A percentile compares a stretch with the other conserved stretches of the same genome.
Evolutionary conservation across 2,888 invertebrate species (phyloP).

Genomic region (Caprella mutica): DNA sequence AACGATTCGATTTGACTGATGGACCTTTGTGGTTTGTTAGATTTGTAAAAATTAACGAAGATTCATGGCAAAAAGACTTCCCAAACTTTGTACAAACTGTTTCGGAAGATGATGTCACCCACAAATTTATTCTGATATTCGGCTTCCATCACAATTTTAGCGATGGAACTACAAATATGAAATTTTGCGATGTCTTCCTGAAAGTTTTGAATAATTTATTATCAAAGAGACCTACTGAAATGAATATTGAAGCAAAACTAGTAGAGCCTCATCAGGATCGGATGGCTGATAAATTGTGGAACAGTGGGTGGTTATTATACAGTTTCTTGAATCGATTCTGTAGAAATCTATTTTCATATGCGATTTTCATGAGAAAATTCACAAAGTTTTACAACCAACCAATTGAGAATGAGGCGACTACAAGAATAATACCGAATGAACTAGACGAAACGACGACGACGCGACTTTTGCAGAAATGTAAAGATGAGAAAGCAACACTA

Average conservation of each 20-base stretch:
- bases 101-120: constrained; percentile 13
- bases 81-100: too few relatives aligned
- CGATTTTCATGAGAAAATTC: constrained; percentile 24
- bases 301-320: constrained; percentile 8
- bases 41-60: constrained; percentile 12
- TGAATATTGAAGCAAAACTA: constrained; percentile 23
- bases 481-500: constrained; percentile 32
- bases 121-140: constrained; percentile 23
- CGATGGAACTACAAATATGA: constrained; percentile 34
- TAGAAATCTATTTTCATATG: constrained; percentile 3
- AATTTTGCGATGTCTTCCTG: constrained; percentile 33
- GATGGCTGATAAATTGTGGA: constrained; percentile 12
- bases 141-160: constrained; percentile 34
- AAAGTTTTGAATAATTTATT: constrained; percentile 29
- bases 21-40: constrained; percentile 32
- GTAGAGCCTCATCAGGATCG: constrained; percentile 20
- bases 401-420: constrained; percentile 11
- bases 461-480: constrained; percentile 23
- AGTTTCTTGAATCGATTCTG: constrained; percentile 16
- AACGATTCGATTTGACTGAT: constrained; percentile 14
- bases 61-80: neutral
- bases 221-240: constrained; percentile 13
- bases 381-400: constrained; percentile 17
- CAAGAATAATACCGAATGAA: constrained; percentile 19
- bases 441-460: constrained; percentile 21